phyloP scores from a whole-genome alignment of 2,888 invertebrate genomes.

The Noctua janthina region DNA sequence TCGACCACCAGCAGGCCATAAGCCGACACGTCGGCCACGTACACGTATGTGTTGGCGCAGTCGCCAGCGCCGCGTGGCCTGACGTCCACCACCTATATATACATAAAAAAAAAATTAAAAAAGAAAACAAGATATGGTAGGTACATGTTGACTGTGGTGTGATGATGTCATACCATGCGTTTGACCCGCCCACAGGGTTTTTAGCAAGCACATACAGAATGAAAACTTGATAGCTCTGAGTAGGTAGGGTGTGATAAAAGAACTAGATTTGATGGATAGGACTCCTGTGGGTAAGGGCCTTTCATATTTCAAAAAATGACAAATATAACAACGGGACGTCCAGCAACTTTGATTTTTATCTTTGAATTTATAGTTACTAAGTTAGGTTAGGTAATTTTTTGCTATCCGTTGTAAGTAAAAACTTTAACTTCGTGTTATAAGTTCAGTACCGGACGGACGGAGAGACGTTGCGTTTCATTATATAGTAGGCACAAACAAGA shows the following conservation, averaged over 20 bases:
- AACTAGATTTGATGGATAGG: not conserved
- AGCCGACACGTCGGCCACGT: slow-evolving; percentile 92
- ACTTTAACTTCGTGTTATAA: not conserved
- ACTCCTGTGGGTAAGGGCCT: not conserved
- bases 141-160: not conserved
- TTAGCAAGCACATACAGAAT: not conserved
- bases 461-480: slow-evolving; percentile 24
- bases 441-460: not conserved
- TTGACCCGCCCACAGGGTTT: not conserved
- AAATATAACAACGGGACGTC: not conserved
- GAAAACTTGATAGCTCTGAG: not conserved
- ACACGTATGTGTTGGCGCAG: slow-evolving; percentile 92
- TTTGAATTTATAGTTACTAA: not conserved
- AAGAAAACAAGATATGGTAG: not conserved
- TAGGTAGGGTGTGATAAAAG: not conserved
- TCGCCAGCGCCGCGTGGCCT: slow-evolving; percentile 81
- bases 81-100: slow-evolving; percentile 90
- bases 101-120: not conserved
- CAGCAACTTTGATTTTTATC: not conserved
- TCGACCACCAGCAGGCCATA: slow-evolving; percentile 92
- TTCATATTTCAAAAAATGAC: not conserved
- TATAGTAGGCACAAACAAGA: slow-evolving; percentile 1
- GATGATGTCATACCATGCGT: not conserved
- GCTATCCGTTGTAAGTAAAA: not conserved
- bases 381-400: not conserved